phyloP scores from a whole-genome alignment of 2,113 vertebrate genomes.

The Thalassoma bifasciatum region DNA sequence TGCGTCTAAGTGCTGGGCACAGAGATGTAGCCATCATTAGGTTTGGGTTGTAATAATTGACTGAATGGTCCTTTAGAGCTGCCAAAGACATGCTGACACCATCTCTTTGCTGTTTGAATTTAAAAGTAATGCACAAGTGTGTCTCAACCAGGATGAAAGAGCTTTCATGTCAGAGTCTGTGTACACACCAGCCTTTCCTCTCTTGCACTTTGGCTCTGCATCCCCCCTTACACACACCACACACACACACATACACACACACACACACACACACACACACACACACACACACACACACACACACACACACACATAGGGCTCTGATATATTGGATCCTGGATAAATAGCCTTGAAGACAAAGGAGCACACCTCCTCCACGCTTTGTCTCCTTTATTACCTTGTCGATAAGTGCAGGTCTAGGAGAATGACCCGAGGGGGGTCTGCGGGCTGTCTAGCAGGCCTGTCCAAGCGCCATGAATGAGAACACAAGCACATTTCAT shows the following conservation, averaged over 20 bases:
- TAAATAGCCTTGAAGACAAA: constrained; percentile 76
- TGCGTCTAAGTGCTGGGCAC: constrained; percentile 17
- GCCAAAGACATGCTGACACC: neutral
- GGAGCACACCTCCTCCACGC: constrained; percentile 45
- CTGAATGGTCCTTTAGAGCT: constrained; percentile 15
- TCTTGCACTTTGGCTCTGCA: constrained; percentile 41
- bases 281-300: no score
- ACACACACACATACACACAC: no score
- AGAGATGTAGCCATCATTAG: neutral
- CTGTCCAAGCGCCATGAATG: constrained; percentile 47
- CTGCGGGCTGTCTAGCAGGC: constrained; percentile 34
- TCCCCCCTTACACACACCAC: neutral
- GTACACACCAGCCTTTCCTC: constrained; percentile 40
- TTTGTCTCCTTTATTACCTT: constrained; percentile 68
- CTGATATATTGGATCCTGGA: constrained; percentile 68
- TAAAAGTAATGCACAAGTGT: constrained; percentile 7
- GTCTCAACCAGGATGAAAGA: constrained; percentile 40
- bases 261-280: no score
- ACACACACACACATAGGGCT: constrained; percentile 17
- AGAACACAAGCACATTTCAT: constrained; percentile 63
- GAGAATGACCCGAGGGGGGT: constrained; percentile 50
- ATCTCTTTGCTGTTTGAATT: constrained; percentile 31
- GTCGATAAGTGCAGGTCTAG: constrained; percentile 64
- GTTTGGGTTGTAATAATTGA: constrained; percentile 1
- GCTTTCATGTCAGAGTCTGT: constrained; percentile 34